phyloP scores from a whole-genome alignment of 2,888 invertebrate species.

The Entomobrya multifasciata region DNA sequence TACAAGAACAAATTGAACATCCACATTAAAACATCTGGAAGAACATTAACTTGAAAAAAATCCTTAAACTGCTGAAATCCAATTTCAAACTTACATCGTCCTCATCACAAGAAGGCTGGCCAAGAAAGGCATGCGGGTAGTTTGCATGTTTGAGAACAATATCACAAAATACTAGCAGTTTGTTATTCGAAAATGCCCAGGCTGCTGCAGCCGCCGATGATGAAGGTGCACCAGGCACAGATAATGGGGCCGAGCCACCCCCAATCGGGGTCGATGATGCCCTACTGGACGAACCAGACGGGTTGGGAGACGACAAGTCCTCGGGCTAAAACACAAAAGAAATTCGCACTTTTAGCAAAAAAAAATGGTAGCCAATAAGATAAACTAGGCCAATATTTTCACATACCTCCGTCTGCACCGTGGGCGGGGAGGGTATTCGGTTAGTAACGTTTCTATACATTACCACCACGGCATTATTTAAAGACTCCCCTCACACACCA shows the following conservation, averaged over 20 bases:
- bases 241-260: not conserved
- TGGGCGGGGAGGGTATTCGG: constrained; percentile 13
- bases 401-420: constrained; percentile 38
- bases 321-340: constrained; percentile 30
- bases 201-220: not conserved
- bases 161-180: constrained; percentile 77
- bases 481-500: not conserved
- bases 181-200: constrained; percentile 17
- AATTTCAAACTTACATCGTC: not conserved
- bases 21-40: not conserved
- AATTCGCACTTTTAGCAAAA: not conserved
- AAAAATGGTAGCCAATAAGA: not conserved
- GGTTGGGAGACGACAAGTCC: constrained; percentile 48
- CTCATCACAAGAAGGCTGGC: constrained; percentile 39
- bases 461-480: not conserved
- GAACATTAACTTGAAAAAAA: too few relatives aligned
- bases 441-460: constrained; percentile 37
- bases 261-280: not conserved
- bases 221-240: not conserved
- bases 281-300: constrained; percentile 4
- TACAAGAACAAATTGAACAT: constrained; percentile 18
- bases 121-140: constrained; percentile 75
- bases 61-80: too few relatives aligned
- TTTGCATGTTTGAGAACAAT: constrained; percentile 76
- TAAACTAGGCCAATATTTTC: not conserved